phyloP scores from a whole-genome alignment of 37 sponge, comb jelly and placozoan genomes.

The Dysidea cf. avara region DNA sequence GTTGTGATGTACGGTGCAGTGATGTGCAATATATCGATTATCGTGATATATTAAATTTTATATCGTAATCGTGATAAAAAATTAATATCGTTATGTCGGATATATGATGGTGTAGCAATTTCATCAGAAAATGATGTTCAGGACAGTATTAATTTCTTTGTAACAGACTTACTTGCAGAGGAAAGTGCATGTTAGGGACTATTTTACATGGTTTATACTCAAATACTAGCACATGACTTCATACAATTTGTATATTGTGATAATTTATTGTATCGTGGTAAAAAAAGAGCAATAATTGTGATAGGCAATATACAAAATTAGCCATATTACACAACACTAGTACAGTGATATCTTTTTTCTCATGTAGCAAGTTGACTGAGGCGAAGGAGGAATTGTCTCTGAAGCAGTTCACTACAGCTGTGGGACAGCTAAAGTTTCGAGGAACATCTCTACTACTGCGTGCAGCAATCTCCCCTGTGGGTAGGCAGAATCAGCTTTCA shows the following conservation, averaged over 20 bases:
- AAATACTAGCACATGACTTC: not conserved
- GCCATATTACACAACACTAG: no score
- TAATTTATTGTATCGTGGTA: not conserved
- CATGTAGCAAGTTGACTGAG: slow-evolving; percentile 13
- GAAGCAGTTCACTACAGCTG: slow-evolving; percentile 59
- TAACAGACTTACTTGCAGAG: not conserved
- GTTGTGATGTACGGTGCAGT: not conserved
- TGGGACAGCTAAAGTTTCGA: slow-evolving; percentile 92
- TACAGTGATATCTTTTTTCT: no score
- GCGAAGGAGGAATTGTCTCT: slow-evolving; percentile 51
- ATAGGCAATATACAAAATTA: no score
- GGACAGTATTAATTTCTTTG: not conserved
- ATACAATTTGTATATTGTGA: not conserved
- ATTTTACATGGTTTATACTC: no score
- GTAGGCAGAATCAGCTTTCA: not conserved
- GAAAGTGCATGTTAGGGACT: no score
- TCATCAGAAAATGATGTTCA: not conserved
- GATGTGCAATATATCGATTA: no score
- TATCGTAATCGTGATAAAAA: no score
- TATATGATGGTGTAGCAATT: no score
- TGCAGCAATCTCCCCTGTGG: slow-evolving; percentile 67
- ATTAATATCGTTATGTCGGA: no score
- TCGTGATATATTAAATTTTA: no score
- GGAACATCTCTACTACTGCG: slow-evolving; percentile 89
- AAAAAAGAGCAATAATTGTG: not conserved